Base-by-base conservation (phyloP, 2,113 vertebrate species). In the Platysternon megacephalum region DNA sequence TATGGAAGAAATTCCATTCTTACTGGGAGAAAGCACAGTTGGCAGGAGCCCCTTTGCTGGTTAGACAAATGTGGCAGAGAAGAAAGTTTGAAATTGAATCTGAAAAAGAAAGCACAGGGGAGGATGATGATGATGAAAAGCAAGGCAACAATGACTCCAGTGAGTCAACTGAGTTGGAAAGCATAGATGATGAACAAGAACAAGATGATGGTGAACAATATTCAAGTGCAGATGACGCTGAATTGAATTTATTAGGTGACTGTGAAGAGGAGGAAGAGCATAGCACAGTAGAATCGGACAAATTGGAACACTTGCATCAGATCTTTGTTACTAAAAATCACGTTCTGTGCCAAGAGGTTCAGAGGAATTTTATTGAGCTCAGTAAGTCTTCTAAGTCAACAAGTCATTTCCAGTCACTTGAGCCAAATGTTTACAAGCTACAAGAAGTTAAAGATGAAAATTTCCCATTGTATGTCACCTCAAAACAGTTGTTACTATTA, bases 241-340 rank as follows among this genome's bases (percentile, higher is more conserved):
- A 96, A 85, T 8, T 28, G 3, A 86, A 53, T 93, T 91, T 46
- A 1, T 32, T 65, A 35, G 74, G 81, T 55, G 94, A 91, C 82
- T 39, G 1, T 8, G 96, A 95, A 82, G 91, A 52, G 1, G 84
- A 35, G 4, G 87, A 83, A 14, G 68, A 4, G 0, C 0, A 1
- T 58, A 72, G 49, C 0, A 2, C 1, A 4, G 93, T 94, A 51
- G 80, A 84, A 4, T 48, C 68, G 0, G 92, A 84, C 3, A 93
- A 56, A 11, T 93, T 98, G 88, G 98, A 98, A 82, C 98, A 99
- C 35, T 94, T 98, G 24, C 98, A 98, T 93, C 98, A 99, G 93
- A 95, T 99, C 74, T 99, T 99, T 0, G 97, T 99, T 53, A 99
- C 98, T 58, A 99, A 99, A 98, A 99, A 99, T 89, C 98, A 98